phyloP scores from a whole-genome alignment of 2,113 vertebrate genomes.

The Rhinolophus sinicus region DNA sequence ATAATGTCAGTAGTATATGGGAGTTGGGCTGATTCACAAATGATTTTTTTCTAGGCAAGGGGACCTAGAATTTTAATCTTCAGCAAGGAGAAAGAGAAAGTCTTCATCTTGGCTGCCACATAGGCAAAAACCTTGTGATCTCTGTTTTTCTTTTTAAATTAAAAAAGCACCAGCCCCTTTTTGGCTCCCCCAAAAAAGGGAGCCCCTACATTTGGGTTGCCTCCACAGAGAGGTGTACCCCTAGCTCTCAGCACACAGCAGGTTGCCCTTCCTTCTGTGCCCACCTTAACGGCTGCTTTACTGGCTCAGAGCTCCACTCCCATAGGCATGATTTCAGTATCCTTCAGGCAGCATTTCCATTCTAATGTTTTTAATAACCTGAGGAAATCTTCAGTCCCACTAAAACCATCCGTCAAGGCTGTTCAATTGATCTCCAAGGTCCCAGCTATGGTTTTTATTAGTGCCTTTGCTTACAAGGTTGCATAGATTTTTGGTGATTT shows the following conservation, averaged over 20 bases:
- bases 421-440: slow-evolving; percentile 13
- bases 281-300: background rate
- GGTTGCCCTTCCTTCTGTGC: background rate
- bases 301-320: background rate
- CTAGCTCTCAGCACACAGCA: background rate
- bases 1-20: background rate
- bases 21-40: background rate
- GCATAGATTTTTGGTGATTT: slow-evolving; percentile 35
- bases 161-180: background rate
- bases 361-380: slow-evolving; percentile 9
- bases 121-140: background rate
- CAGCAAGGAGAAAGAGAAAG: background rate
- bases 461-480: background rate
- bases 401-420: background rate
- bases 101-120: background rate
- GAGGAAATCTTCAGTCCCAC: background rate
- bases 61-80: slow-evolving; percentile 1
- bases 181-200: background rate
- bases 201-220: background rate
- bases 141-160: background rate
- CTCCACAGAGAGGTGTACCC: background rate
- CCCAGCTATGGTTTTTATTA: background rate
- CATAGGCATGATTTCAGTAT: background rate
- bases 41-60: slow-evolving; percentile 28
- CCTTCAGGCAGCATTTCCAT: background rate